Evolutionary conservation across 2,888 invertebrate species (phyloP).

Genomic region (Agriopis aurantiaria): DNA sequence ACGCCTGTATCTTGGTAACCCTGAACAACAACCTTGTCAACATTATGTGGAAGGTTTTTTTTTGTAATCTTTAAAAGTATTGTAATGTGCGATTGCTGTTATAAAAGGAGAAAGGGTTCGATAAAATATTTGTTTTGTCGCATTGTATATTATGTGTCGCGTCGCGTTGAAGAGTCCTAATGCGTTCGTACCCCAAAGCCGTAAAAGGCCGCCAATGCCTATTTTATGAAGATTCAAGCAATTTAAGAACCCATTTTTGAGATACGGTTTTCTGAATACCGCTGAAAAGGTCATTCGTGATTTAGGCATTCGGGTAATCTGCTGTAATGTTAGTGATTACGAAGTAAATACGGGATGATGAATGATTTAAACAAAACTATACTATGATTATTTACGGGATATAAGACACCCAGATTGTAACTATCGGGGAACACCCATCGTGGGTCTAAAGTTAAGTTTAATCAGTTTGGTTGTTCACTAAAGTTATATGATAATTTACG

Average conservation of each 20-base stretch:
- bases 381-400: background rate
- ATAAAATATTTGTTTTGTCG: background rate
- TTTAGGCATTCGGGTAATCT: constrained; percentile 25
- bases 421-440: no score
- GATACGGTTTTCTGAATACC: constrained; percentile 32
- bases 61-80: no score
- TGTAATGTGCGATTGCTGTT: no score
- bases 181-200: constrained; percentile 11
- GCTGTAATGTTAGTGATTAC: constrained; percentile 15
- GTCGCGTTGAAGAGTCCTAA: background rate
- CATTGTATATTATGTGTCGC: background rate
- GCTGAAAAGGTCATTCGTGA: constrained; percentile 28
- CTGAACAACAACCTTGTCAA: no score
- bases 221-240: constrained; percentile 33
- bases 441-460: no score
- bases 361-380: background rate
- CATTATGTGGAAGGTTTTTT: no score
- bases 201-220: constrained; percentile 34
- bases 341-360: background rate
- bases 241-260: constrained; percentile 31
- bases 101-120: no score
- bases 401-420: no score
- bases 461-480: no score
- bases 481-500: background rate
- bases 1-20: no score